Base-by-base conservation (phyloP, 1,140 invertebrate genomes). In the Cydia amplana region DNA sequence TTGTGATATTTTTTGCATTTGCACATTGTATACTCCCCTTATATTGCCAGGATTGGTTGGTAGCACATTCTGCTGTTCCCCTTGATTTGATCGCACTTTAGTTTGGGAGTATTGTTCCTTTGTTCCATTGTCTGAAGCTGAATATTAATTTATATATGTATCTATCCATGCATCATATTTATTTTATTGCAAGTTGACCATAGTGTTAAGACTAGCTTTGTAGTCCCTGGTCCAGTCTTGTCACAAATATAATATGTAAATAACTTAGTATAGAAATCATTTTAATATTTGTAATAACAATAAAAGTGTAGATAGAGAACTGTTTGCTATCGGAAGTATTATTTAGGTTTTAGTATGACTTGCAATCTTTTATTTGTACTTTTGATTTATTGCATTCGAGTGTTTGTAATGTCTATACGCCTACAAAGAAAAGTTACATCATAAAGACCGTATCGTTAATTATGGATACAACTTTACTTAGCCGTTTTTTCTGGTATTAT, bases 51-150 rank as follows among this genome's bases (percentile, higher is more conserved):
- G 84, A 84, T 79, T 81, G 64, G 74, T 70, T 70, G 64, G 65
- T 74, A 77, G 81, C 83, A 89, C 82, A 40, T 78, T 84, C 83
- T 86, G 79, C 77, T 84, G 79, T 81, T 83, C 80, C 84, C 78
- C 78, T 86, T 87, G 81, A 82, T 84, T 84, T 64, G 43, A 75
- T 85, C 78, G 64, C 79, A 77, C 78, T 75, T 74, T 80, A 78
- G 72, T 79, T 87, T 85, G 78, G 81, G 80, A 82, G 79, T 75
- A 77, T 63, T 80, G 78, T 79, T 79, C 82, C 82, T 88, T 86
- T 88, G 84, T 91, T 85, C 78, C 79, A 85, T 88, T 89, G 84
- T 89, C 82, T 82, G 64, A 74, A 74, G 46, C 70, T 75, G 64
- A 70, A 73, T 80, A 74, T 78, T 77, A 36, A 75, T 82, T 81